Conservation (phyloP, 2,797 vertebrate species). For the Phataginus tricuspis region DNA sequence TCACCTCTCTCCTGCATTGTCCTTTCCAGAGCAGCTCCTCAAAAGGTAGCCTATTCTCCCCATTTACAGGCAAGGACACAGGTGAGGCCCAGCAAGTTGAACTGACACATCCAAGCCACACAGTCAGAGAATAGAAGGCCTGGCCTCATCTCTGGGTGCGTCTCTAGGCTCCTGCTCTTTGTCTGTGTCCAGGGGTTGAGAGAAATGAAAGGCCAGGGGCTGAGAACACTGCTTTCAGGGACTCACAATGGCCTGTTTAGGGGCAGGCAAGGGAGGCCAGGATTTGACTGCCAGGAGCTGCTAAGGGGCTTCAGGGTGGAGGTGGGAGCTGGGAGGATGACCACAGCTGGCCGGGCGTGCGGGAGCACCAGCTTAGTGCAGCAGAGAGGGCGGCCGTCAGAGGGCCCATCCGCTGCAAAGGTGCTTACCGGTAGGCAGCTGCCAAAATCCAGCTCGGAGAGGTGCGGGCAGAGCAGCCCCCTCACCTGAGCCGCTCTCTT, state of each 20-base stretch:
- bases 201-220: neutral
- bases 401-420: neutral
- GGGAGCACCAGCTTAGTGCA: neutral
- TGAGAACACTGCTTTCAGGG: neutral
- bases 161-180: neutral
- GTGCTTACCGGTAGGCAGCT: neutral
- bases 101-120: neutral
- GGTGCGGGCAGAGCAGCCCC: neutral
- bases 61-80: neutral
- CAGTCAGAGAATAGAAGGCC: neutral
- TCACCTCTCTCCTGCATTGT: neutral
- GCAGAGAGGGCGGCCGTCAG: neutral
- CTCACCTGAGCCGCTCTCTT: too few relatives aligned
- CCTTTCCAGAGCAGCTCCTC: neutral
- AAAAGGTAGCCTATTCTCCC: neutral
- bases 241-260: neutral
- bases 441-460: neutral
- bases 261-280: too few relatives aligned
- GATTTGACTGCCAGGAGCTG: neutral
- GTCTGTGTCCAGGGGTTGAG: neutral
- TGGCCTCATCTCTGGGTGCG: neutral
- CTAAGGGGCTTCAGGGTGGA: neutral
- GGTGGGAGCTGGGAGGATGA: neutral
- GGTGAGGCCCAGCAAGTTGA: neutral
- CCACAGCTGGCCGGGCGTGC: neutral